Base-by-base conservation (phyloP, 2,888 invertebrate species). In the Auanema freiburgensis region DNA sequence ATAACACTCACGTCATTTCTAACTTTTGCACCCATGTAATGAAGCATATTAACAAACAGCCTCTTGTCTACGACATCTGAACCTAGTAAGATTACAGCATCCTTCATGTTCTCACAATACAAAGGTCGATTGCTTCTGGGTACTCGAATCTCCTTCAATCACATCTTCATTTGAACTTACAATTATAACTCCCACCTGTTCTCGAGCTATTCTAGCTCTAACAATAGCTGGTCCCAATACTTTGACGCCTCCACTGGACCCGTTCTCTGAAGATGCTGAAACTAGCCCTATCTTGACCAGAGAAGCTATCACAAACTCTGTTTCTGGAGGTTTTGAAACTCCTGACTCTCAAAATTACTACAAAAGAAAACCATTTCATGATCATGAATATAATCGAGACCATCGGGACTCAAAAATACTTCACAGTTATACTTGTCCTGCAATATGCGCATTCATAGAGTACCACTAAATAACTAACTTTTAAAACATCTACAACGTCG, bases 91-190 rank as follows among this genome's bases (percentile, higher is more conserved):
- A 60, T 50, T 10, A 62, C 41, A 1, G 57, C 62, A 10, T 59
- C 58, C 56, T 55, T 56, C 55, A 67, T 61, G 14, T 58, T 40
- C 46, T 61, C 61, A 18, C 61, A 60, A 42, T 60, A 65, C 33
- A 65, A 42, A 23, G 64, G 67, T 4, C 67, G 60, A 25, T 40
- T 43, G 4, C 55, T 55, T 21, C 57, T 57, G 18, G 67, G 67
- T 43, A 50, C 55, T 14, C 43, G 51, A 11, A 67, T 52, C n/a
- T 58, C 66, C 61, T 61, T 46, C 25, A 56, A 0, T n/a, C n/a
- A n/a, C n/a, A n/a, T n/a, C n/a, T n/a, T n/a, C n/a, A n/a, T n/a
- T n/a, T n/a, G n/a, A n/a, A n/a, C n/a, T n/a, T n/a, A n/a, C n/a
- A n/a, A n/a, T n/a, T n/a, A 12, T 40, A 14, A 24, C 5, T 18